Percentiles rank a stretch among this genome's conserved stretches.
Conservation (phyloP, 1,140 invertebrate species). For the Dysdera silvatica region DNA sequence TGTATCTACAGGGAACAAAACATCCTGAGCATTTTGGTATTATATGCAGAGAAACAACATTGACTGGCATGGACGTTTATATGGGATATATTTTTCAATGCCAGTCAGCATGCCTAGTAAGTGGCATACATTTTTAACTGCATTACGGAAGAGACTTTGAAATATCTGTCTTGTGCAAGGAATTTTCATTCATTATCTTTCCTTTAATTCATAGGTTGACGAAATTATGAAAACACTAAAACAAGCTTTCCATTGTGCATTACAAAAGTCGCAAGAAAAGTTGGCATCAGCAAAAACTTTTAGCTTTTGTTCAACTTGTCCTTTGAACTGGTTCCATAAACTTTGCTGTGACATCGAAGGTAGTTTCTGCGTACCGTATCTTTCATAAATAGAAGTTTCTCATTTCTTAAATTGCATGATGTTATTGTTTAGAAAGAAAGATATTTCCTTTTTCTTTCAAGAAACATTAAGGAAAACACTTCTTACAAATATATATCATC, state of each 20-base stretch:
- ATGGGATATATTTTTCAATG: conserved; percentile 86
- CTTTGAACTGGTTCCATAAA: conserved; percentile 87
- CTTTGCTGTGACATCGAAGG: conserved; percentile 78
- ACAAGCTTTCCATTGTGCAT: conserved; percentile 65
- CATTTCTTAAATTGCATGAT: no score
- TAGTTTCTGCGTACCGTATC: no score
- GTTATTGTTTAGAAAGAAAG: no score
- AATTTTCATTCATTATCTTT: background rate
- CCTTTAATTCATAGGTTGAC: conserved; percentile 45
- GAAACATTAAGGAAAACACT: no score
- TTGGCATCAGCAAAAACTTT: conserved; percentile 39
- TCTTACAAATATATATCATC: no score
- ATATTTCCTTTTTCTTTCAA: no score
- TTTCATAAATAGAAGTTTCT: no score
- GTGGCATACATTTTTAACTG: background rate
- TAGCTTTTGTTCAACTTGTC: conserved; percentile 72
- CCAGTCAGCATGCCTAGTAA: conserved; percentile 56
- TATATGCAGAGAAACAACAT: conserved; percentile 23
- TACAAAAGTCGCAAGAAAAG: conserved; percentile 45
- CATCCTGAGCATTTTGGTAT: conserved; percentile 85
- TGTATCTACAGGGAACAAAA: conserved; percentile 57
- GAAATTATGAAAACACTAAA: conserved; percentile 60
- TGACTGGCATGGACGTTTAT: conserved; percentile 51
- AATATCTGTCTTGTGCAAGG: background rate
- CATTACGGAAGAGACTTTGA: background rate